Percentiles rank a stretch among this genome's conserved stretches.
These are phyloP conservation scores for Lithodes maja DNA, from an alignment of 2,888 invertebrate genomes.

Conservation along the genomic window DNA sequence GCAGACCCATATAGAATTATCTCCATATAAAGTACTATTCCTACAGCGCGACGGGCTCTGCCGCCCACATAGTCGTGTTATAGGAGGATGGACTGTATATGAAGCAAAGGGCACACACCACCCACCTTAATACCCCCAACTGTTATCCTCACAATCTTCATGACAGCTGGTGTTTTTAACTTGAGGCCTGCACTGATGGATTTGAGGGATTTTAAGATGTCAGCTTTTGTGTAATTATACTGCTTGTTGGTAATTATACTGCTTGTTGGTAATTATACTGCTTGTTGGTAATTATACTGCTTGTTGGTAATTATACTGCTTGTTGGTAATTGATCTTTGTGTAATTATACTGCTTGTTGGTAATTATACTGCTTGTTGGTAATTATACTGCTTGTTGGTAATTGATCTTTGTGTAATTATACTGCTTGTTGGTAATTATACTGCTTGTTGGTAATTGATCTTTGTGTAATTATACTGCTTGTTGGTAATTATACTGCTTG, in stretches of 20 bases:
- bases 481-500: slow-evolving; percentile 16
- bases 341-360: no score
- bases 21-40: no score
- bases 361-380: no score
- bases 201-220: slow-evolving; percentile 22
- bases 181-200: slow-evolving; percentile 10
- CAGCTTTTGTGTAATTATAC: slow-evolving; percentile 37
- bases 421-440: slow-evolving; percentile 13
- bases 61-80: no score
- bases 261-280: not conserved
- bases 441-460: no score
- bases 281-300: not conserved
- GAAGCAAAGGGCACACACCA: not conserved
- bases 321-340: not conserved
- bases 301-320: no score
- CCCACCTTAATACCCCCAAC: slow-evolving; percentile 44
- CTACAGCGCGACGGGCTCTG: no score
- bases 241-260: not conserved
- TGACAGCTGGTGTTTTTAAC: slow-evolving; percentile 41
- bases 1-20: no score
- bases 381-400: slow-evolving; percentile 5
- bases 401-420: slow-evolving; percentile 42
- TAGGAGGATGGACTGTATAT: no score
- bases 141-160: slow-evolving; percentile 49
- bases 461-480: slow-evolving; percentile 32